Evolutionary conservation across 30 jellyfish, hydroid and myxozoan species (phyloP), one percentile per base, ranked within the genome.

Genomic region (Sanderia malayensis): DNA sequence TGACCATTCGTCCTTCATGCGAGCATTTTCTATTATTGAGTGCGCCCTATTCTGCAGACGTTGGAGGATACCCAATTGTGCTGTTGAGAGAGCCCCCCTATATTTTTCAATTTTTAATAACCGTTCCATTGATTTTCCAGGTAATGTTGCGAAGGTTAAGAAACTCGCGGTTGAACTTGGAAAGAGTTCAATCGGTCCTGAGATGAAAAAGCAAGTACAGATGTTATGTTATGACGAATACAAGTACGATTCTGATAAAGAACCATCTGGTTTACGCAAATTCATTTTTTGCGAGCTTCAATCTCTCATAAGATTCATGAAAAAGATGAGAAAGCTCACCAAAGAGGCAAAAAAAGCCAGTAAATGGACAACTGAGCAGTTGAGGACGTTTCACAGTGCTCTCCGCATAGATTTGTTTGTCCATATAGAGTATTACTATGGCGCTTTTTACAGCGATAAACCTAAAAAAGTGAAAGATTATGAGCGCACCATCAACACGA

Each of bases 401-500:
- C 61, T 28, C 23, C 58, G 53, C 26, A 20, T 28, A 37, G 37
- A 0, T 28, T 15, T 66, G 24, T 66, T 66, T 34, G 53, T 28
- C 58, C 27, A 46, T 37, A 15, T 66, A 31, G 63, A 49, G 32
- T 49, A 25, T 66, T 19, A 31, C 32, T 49, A 2, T 2, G 64
- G 25, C 8, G 63, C 3, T 22, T 6, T 66, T 26, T 22, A 62
- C 1, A 34, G 20, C 0, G 19, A 2, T 1, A 20, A 49, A 4
- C 25, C 24, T 66, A 63, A 66, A 66, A 62, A 41, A 26, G 1
- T 62, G n/a, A 41, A 62, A 9, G 74, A 41, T 1, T 66, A 66
- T 41, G 37, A 28, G 53, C 22, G 53, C 53, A 66, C 58, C 79
- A 66, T 66, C 10, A 66, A 66, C 41, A 66, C 47, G 2, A 66